Base-by-base conservation (phyloP, 2,888 invertebrate species). In the Caenorhabditis uteleia region DNA sequence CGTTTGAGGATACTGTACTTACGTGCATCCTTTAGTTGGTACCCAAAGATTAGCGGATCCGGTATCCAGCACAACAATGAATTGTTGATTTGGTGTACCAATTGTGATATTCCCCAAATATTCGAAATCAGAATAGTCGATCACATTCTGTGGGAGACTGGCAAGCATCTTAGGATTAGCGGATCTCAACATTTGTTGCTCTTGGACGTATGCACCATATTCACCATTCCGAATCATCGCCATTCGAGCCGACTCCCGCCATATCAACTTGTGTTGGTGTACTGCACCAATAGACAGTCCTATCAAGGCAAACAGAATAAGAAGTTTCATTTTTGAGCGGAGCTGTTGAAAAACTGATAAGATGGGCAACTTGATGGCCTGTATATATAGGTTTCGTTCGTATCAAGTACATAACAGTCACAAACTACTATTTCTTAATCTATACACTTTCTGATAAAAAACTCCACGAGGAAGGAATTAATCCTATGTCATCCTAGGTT, bases 101-200 rank as follows among this genome's bases (percentile, higher is more conserved):
- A 74, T 65, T 54, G 71, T 72, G 51, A 74, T 70, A 62, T 71
- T 74, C 38, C 86, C 87, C 79, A 85, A 86, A 73, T 87, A 64
- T 46, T 64, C 64, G 42, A 45, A 64, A 42, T 64, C 64, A 54
- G 58, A 57, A 23, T 58, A 64, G 46, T 64, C 64, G 23, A 58
- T 64, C 38, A 64, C 69, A 26, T 65, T 73, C 45, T 70, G 59
- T 45, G 68, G 56, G 16, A 64, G 49, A 34, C 36, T 65, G 12
- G 61, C 68, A 18, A 68, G 49, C 18, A 49, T 55, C 20, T 50
- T 40, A 39, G 68, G 58, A 10, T 60, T 57, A 31, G 36, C 40
- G 36, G 48, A 26, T 44, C 70, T 51, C 33, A 70, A 45, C 23
- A 59, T 49, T 34, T 58, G 47, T 46, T 59, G 43, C 56, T 73